Evolutionary conservation across 2,113 vertebrate genomes (phyloP), one percentile per base, ranked within the genome.

Genomic region (Brachirus orientalis): DNA sequence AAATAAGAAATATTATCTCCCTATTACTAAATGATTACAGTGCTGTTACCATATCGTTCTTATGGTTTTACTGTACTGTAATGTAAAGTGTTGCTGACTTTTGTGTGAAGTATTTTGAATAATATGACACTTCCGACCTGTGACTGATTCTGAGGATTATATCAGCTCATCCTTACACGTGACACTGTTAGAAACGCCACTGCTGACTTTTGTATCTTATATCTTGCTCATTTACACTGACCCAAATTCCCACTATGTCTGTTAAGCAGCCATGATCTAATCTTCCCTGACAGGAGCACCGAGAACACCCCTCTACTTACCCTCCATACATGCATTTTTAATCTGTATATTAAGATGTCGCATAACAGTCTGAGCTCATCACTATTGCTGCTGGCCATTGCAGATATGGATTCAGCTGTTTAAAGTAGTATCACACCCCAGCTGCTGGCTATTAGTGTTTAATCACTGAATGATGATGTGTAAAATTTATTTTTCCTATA

Each of bases 341-440:
- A 91, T 83, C 86, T 90, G 76, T 89, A 83, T 90, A 91, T 92
- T 92, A 92, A 90, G 90, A 90, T 91, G 86, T 88, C 84, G 89
- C 79, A 90, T 87, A 88, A 88, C 36, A 82, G 88, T 93, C 92
- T 91, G 89, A 89, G 85, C 87, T 93, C 92, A 93, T 91, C 93
- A 92, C 88, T 89, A 87, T 83, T 38, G 85, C 80, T 80, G 7
- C 77, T 90, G 90, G 88, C 65, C 77, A 81, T 70, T 86, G 86
- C 91, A 91, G 92, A 93, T 93, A 89, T 84, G 83, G 82, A 92
- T 92, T 91, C 90, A 88, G 84, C 85, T 91, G 82, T 92, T 94
- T 91, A 90, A 88, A 88, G 86, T 65, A 84, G 82, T 82, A 91
- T 92, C 80, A 92, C 87, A 69, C 79, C 77, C 78, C 79, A 84